Evolutionary conservation across 2,888 invertebrate genomes (phyloP).

Genomic region (Clitarchus hookeri): DNA sequence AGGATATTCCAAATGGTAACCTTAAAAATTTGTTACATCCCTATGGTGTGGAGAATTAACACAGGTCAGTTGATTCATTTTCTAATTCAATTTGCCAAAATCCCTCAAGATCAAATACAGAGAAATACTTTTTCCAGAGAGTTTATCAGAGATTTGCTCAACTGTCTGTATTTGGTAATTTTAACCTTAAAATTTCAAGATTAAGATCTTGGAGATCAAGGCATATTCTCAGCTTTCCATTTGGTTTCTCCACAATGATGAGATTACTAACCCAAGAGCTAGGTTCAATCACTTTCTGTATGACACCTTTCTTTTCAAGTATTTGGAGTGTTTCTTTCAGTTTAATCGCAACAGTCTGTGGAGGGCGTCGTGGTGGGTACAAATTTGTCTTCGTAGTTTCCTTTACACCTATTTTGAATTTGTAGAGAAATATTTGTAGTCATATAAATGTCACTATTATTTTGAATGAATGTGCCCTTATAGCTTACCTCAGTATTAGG

Average conservation of each 20-base stretch:
- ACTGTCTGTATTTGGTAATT: background rate
- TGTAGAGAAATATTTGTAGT: background rate
- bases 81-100: background rate
- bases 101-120: background rate
- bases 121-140: background rate
- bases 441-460: conserved; percentile 24
- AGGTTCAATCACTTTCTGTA: background rate
- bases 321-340: background rate
- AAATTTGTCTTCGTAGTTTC: background rate
- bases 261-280: background rate
- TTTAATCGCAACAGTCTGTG: background rate
- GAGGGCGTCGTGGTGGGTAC: background rate
- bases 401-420: background rate
- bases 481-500: background rate
- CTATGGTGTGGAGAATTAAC: background rate
- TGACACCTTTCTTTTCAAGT: background rate
- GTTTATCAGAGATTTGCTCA: background rate
- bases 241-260: background rate
- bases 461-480: background rate
- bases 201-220: background rate
- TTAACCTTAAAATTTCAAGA: background rate
- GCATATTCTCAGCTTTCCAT: background rate
- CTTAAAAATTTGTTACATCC: background rate
- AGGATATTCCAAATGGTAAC: background rate
- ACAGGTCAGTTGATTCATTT: background rate